A percentile compares a stretch with the other conserved stretches of the same genome.
These are phyloP conservation scores for Lissonota sp. DNA, from an alignment of 2,888 invertebrate genomes.

Conservation along the genomic window DNA sequence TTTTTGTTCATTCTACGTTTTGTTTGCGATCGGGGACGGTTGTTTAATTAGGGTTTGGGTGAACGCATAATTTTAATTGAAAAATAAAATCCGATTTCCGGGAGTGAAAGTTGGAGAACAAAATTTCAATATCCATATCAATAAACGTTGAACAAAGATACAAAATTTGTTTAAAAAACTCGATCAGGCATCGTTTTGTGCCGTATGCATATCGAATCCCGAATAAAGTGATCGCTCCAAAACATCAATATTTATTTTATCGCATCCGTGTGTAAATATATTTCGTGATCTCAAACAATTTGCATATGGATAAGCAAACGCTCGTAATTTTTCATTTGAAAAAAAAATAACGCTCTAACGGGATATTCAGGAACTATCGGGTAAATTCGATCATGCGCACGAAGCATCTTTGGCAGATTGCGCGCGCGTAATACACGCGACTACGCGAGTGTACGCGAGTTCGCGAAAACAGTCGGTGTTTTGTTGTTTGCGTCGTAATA, in stretches of 20 bases:
- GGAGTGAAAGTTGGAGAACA: no score
- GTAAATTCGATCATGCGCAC: slow-evolving; percentile 20
- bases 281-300: no score
- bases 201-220: background rate
- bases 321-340: slow-evolving; percentile 6
- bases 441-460: no score
- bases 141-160: no score
- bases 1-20: no score
- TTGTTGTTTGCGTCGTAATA: slow-evolving; percentile 35
- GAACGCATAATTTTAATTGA: no score
- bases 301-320: background rate
- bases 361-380: slow-evolving; percentile 4
- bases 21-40: no score
- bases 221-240: slow-evolving; percentile 50
- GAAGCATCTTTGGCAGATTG: slow-evolving; percentile 15
- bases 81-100: no score
- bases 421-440: slow-evolving; percentile 32
- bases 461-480: slow-evolving; percentile 36
- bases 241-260: background rate
- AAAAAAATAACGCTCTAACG: slow-evolving; percentile 1
- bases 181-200: no score
- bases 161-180: no score
- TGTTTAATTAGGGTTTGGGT: no score
- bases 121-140: no score
- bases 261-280: background rate